Base-by-base conservation (phyloP, 2,888 invertebrate genomes). In the Latrodectus hesperus region DNA sequence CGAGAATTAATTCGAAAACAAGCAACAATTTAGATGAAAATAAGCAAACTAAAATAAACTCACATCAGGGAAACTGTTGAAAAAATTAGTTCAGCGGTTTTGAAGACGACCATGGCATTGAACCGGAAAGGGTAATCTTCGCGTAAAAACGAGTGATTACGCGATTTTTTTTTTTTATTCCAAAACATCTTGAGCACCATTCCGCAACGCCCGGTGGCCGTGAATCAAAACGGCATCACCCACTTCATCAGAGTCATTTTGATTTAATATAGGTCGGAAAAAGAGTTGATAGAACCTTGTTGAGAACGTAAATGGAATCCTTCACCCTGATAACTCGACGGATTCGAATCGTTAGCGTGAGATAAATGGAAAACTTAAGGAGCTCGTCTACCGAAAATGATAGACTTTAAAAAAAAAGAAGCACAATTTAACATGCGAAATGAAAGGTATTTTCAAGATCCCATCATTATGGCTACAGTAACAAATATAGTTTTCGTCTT, bases 101-200 rank as follows among this genome's bases (percentile, higher is more conserved):
- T 65, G 9, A 68, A 68, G 38, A n/a, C 65, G 77, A 68, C 10
- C 64, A 10, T 53, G 55, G 67, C 53, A 78, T 67, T 72, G 79
- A 26, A 79, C 79, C 79, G 79, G 79, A 79, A 79, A 60, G 49
- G 14, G 22, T 79, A 79, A 79, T 79, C 79, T 60, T 9, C 22
- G 16, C 38, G 38, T 70, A 74, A 74, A 72, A 72, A 60, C 71
- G 71, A n/a, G 38, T 49, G 55, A 79, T 79, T 79, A 79, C 64
- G 22, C 71, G 11, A 49, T 51, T 79, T 79, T 79, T 49, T 71
- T 55, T 78, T n/a, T 26, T 52, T n/a, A n/a, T 4, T 38, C 6
- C 38, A 60, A 60, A 60, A 60, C 38, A 49, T 26, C 60, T 26
- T 79, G 79, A 79, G 22, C 70, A 26, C 67, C 75, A 38, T 10